These are phyloP conservation scores for Amblyjoppa proteus DNA, from an alignment of 2,888 invertebrate genomes.

Conservation along the genomic window DNA sequence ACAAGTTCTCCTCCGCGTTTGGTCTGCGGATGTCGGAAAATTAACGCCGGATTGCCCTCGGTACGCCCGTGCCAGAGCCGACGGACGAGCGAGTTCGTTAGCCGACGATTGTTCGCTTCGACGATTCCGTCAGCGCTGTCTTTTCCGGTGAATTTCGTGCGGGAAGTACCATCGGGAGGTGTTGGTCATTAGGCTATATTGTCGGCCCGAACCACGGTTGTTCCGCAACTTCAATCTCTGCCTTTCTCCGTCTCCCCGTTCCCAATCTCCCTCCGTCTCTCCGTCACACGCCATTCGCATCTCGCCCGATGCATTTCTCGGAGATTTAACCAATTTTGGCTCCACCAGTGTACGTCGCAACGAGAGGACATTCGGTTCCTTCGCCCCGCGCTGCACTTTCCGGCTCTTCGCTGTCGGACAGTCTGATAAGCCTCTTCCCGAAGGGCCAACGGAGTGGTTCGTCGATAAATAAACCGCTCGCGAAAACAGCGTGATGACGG, in stretches of 20 bases:
- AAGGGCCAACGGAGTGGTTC: neutral
- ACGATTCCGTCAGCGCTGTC: constrained; percentile 70
- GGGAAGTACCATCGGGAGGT: constrained; percentile 57
- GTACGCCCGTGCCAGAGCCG: constrained; percentile 13
- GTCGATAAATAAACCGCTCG: neutral
- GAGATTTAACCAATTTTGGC: constrained; percentile 77
- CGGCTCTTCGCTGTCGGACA: neutral
- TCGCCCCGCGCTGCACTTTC: neutral
- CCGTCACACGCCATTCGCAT: constrained; percentile 50
- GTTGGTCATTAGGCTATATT: constrained; percentile 77
- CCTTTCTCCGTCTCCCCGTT: constrained; percentile 31
- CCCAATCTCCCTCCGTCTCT: constrained; percentile 12
- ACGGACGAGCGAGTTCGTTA: constrained; percentile 77
- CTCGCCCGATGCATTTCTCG: constrained; percentile 72
- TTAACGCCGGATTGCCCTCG: constrained; percentile 38
- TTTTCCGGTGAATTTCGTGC: constrained; percentile 71
- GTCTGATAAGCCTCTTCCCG: neutral
- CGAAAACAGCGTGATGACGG: constrained; percentile 1
- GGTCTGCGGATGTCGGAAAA: constrained; percentile 40
- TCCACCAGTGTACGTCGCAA: neutral
- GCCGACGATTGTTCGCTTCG: constrained; percentile 78
- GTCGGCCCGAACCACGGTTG: constrained; percentile 72
- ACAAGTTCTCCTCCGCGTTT: constrained; percentile 22
- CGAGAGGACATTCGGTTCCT: constrained; percentile 28
- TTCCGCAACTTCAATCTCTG: constrained; percentile 58